Conservation (phyloP, 2,797 vertebrate species). For the Argyrosomus regius region DNA sequence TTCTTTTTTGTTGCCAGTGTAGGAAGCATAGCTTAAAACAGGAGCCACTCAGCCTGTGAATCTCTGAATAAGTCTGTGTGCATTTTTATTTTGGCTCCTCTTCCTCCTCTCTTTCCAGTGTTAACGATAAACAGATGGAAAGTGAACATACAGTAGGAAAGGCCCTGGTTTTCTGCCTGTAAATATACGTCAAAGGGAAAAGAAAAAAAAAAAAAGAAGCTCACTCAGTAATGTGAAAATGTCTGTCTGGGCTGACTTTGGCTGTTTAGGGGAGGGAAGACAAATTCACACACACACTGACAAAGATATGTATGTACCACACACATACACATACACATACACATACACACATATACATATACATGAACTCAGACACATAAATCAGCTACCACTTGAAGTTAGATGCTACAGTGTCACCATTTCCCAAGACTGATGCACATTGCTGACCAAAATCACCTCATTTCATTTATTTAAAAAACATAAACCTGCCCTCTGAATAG, state of each 20-base stretch:
- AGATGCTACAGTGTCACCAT: conserved; percentile 37
- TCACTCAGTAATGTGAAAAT: conserved; percentile 82
- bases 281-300: conserved; percentile 62
- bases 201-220: conserved; percentile 60
- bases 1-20: conserved; percentile 85
- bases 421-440: conserved; percentile 54
- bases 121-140: conserved; percentile 77
- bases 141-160: conserved; percentile 73
- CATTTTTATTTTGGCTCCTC: conserved; percentile 75
- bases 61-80: conserved; percentile 72
- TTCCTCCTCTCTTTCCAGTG: conserved; percentile 71
- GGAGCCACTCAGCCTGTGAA: conserved; percentile 76
- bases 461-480: conserved; percentile 70
- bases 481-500: conserved; percentile 58
- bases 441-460: conserved; percentile 71
- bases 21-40: conserved; percentile 75
- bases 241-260: conserved; percentile 77
- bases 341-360: conserved; percentile 35
- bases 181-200: conserved; percentile 76
- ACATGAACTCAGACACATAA: conserved; percentile 46
- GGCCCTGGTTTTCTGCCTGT: conserved; percentile 75
- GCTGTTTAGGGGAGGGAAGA: conserved; percentile 59
- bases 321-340: conserved; percentile 37
- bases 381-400: conserved; percentile 66
- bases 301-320: conserved; percentile 33